phyloP scores from a whole-genome alignment of 2,888 invertebrate species.

The Craniophora ligustri region DNA sequence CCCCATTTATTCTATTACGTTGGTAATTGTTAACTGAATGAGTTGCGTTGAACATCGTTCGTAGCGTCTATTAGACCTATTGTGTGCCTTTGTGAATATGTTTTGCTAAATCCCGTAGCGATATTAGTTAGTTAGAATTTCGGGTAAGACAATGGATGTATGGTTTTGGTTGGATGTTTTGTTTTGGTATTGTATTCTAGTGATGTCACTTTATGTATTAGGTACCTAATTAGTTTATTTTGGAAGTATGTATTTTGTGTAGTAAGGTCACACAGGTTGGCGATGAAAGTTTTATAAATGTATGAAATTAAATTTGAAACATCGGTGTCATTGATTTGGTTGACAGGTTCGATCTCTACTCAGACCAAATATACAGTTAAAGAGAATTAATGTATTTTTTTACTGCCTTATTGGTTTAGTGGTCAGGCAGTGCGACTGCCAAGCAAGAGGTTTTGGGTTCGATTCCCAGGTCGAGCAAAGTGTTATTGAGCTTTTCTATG shows the following conservation, averaged over 20 bases:
- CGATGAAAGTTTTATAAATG: too few species aligned
- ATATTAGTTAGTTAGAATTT: conserved; percentile 33
- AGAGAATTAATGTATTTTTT: too few species aligned
- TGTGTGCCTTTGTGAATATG: conserved; percentile 68
- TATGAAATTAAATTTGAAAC: too few species aligned
- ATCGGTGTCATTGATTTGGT: too few species aligned
- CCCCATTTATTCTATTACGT: conserved; percentile 87
- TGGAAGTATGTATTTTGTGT: not conserved
- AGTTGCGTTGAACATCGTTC: conserved; percentile 71
- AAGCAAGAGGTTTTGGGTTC: too few species aligned
- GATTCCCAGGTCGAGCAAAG: too few species aligned
- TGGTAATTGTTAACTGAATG: conserved; percentile 84
- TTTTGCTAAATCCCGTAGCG: conserved; percentile 23
- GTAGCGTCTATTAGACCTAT: conserved; percentile 76
- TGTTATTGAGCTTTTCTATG: too few species aligned
- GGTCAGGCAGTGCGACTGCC: too few species aligned
- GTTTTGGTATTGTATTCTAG: not conserved
- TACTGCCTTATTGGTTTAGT: too few species aligned
- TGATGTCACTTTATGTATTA: not conserved
- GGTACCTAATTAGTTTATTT: not conserved
- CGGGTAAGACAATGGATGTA: conserved; percentile 39
- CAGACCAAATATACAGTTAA: too few species aligned
- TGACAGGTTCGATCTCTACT: too few species aligned
- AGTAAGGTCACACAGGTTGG: too few species aligned
- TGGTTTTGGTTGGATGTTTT: conserved; percentile 15